Evolutionary conservation across 2,797 vertebrate genomes (phyloP), one percentile per base, ranked within the genome.

Genomic region (Loris lydekkerianus): DNA sequence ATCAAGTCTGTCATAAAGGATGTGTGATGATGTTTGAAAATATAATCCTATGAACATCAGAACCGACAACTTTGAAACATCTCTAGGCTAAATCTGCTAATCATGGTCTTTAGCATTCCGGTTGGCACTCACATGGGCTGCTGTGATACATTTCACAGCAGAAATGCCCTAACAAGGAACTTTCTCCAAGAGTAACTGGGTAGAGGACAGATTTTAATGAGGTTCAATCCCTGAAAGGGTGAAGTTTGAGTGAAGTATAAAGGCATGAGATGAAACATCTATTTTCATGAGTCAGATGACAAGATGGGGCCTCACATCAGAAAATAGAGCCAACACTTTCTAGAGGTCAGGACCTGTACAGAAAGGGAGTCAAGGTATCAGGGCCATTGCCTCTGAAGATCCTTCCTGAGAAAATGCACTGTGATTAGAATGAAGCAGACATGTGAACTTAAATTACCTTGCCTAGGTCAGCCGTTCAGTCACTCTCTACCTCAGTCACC

Each of bases 1-100:
- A 98, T 97, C 97, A 98, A 97, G 96, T 97, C 97, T 98, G 97
- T 97, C 97, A 98, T 93, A 97, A 97, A 97, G 98, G 97, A 98
- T 92, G 49, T 97, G 97, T 98, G 98, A 95, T 96, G 98, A 98
- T 98, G 98, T 98, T 98, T 97, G 98, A 98, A 98, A 98, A 98
- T 98, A 97, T 87, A 98, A 98, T 98, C 97, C 98, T 97, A 75
- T 97, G 98, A 98, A 98, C 97, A 98, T 98, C 98, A 98, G 97
- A 98, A 88, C 87, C 98, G 98, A 98, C 98, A 98, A 98, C 93
- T 97, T 95, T 93, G 97, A 98, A 98, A 96, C 97, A 90, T 97
- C 98, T 98, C 97, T 83, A 98, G 98, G 98, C 97, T 97, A 97
- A 96, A 97, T 98, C 97, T 98, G 97, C 97, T 98, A 98, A 97